Evolutionary conservation across 2,888 invertebrate species (phyloP).

Genomic region (Aphodius sticticus): DNA sequence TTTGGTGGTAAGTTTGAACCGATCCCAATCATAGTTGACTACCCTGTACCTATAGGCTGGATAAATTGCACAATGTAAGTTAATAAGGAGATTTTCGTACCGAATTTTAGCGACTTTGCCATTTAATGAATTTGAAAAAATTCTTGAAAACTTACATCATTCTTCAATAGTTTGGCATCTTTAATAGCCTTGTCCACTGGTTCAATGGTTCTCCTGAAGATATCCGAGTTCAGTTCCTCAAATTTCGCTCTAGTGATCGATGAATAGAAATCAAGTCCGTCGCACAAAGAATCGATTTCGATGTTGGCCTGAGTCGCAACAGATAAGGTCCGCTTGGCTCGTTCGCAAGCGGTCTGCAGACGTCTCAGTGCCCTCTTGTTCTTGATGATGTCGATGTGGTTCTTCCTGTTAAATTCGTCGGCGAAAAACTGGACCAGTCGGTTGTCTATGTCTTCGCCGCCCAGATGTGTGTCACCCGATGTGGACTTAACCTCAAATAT

Average conservation of each 20-base stretch:
- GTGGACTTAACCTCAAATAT: slow-evolving; percentile 69
- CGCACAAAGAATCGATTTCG: slow-evolving; percentile 68
- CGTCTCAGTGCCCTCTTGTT: slow-evolving; percentile 66
- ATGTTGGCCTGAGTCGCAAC: slow-evolving; percentile 64
- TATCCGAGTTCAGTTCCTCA: slow-evolving; percentile 70
- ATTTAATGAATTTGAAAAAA: neutral
- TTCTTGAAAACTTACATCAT: slow-evolving; percentile 44
- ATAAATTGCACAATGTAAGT: too few species aligned
- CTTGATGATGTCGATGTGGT: slow-evolving; percentile 61
- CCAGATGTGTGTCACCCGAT: slow-evolving; percentile 67
- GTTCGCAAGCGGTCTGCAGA: slow-evolving; percentile 69
- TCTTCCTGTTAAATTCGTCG: slow-evolving; percentile 65
- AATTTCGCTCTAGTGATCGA: slow-evolving; percentile 69
- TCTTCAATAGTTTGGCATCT: slow-evolving; percentile 70
- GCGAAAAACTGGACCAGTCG: slow-evolving; percentile 64
- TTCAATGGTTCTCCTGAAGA: slow-evolving; percentile 69
- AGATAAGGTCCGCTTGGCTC: slow-evolving; percentile 69
- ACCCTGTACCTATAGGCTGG: neutral
- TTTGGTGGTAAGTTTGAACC: too few species aligned
- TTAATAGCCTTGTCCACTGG: slow-evolving; percentile 71
- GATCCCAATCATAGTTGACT: neutral
- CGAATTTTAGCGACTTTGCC: too few species aligned
- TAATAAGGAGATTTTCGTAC: too few species aligned
- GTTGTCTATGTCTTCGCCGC: slow-evolving; percentile 65
- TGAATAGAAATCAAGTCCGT: slow-evolving; percentile 69